Percentiles rank a stretch among this genome's conserved stretches.
Evolutionary conservation across 2,113 vertebrate genomes (phyloP).

Genomic region (Ceuthmochares aereus): DNA sequence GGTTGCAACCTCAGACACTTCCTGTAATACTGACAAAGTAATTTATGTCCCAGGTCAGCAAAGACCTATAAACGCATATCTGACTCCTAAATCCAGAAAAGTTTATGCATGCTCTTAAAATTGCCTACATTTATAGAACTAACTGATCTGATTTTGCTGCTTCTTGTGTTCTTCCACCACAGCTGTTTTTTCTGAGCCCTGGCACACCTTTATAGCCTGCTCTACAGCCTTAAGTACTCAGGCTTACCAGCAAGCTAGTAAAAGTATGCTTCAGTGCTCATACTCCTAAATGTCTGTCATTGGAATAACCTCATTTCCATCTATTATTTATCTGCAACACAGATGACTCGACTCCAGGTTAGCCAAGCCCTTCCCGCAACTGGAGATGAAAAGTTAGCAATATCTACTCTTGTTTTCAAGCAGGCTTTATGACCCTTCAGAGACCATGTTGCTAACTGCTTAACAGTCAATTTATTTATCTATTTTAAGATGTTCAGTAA

Average conservation of each 20-base stretch:
- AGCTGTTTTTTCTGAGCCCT: neutral
- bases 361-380: neutral
- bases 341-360: neutral
- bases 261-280: neutral
- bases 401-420: neutral
- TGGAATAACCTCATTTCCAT: conserved; percentile 19
- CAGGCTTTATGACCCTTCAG: neutral
- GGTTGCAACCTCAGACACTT: neutral
- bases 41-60: neutral
- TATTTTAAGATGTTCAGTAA: neutral
- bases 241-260: neutral
- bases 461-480: neutral
- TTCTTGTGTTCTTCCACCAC: neutral
- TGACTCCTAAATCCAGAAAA: neutral
- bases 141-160: neutral
- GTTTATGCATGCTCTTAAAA: neutral
- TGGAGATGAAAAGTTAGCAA: neutral
- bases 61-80: neutral
- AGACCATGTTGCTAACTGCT: neutral
- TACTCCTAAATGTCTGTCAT: neutral
- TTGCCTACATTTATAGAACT: neutral
- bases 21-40: neutral
- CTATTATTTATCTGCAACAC: neutral
- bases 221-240: neutral
- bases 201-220: neutral